These are phyloP conservation scores for Periophthalmus magnuspinnatus DNA, from an alignment of 2,797 vertebrate genomes.

Conservation along the genomic window DNA sequence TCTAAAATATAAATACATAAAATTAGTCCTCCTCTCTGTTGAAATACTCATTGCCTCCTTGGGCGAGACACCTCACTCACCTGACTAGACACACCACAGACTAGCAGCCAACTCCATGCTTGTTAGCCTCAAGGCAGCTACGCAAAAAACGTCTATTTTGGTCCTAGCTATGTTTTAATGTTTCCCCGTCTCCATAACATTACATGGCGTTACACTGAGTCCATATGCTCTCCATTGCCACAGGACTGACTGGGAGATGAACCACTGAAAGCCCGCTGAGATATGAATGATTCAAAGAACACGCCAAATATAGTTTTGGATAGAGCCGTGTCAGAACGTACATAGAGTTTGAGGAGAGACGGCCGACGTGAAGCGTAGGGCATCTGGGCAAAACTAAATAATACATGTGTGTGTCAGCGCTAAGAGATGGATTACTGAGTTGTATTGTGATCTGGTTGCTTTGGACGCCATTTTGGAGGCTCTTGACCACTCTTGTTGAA, in stretches of 20 bases:
- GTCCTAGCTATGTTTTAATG: too few relatives aligned
- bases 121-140: too few relatives aligned
- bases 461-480: too few relatives aligned
- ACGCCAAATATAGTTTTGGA: conserved; percentile 2
- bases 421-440: background rate
- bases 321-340: conserved; percentile 5
- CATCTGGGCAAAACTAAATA: conserved; percentile 4
- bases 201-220: background rate
- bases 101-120: too few relatives aligned
- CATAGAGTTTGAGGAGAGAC: background rate
- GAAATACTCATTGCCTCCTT: too few relatives aligned
- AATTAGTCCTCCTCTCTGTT: too few relatives aligned
- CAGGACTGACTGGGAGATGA: background rate
- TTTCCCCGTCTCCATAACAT: background rate
- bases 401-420: background rate
- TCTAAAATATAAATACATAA: too few relatives aligned
- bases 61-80: too few relatives aligned
- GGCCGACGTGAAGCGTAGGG: background rate
- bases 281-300: conserved; percentile 3
- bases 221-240: background rate
- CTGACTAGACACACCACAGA: too few relatives aligned
- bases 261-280: background rate
- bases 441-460: background rate
- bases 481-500: too few relatives aligned
- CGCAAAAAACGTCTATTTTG: too few relatives aligned